Conservation (phyloP, 2,113 vertebrate species). For the Motacilla tschutschensis region DNA sequence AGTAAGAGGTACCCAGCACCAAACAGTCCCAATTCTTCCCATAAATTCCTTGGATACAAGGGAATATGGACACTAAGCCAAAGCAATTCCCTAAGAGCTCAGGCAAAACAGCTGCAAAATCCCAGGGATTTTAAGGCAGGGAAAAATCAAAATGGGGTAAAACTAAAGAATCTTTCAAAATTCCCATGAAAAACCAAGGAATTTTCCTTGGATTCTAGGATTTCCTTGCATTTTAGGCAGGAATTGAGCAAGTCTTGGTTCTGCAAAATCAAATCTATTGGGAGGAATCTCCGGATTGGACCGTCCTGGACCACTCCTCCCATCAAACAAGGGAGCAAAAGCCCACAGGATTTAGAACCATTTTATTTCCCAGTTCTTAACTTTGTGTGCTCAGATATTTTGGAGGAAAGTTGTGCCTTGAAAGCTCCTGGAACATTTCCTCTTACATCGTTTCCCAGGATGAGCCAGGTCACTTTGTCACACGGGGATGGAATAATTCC, state of each 20-base stretch:
- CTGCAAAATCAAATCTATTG: neutral
- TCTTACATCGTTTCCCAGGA: neutral
- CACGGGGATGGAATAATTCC: neutral
- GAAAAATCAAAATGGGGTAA: neutral
- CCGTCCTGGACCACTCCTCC: neutral
- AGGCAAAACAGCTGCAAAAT: neutral
- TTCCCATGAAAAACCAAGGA: neutral
- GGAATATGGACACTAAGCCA: neutral
- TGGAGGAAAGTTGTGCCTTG: neutral
- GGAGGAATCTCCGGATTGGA: neutral
- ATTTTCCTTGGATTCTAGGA: too few species aligned
- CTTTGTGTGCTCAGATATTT: neutral
- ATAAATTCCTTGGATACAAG: accelerated
- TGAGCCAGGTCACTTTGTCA: neutral
- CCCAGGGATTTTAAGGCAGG: neutral
- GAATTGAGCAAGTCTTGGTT: neutral
- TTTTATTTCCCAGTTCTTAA: neutral
- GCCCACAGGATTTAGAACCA: neutral
- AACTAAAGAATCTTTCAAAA: neutral
- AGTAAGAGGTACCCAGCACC: neutral
- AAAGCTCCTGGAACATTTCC: neutral
- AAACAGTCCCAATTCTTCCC: neutral
- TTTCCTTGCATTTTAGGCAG: neutral
- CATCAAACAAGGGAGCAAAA: accelerated
- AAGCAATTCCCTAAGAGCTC: neutral